These are phyloP conservation scores for Plemyria rubiginata DNA, from an alignment of 2,888 invertebrate species.

Conservation along the genomic window DNA sequence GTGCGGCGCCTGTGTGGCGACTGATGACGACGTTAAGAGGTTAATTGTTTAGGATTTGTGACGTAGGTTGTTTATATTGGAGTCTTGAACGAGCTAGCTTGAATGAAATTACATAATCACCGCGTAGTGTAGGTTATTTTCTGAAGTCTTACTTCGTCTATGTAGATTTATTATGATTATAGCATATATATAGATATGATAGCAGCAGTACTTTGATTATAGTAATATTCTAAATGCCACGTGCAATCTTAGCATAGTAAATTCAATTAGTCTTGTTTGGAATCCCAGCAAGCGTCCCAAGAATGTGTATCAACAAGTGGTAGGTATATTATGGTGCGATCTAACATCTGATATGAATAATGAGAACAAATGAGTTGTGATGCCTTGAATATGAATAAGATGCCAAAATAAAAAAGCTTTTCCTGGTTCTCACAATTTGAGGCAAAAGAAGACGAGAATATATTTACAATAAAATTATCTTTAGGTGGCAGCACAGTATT, in stretches of 20 bases:
- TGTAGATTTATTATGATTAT: background rate
- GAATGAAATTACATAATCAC: background rate
- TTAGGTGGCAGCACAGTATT: no score
- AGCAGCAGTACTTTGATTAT: background rate
- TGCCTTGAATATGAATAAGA: conserved; percentile 29
- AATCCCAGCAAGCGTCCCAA: conserved; percentile 7
- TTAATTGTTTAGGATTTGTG: conserved; percentile 41
- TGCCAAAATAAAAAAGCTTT: conserved; percentile 12
- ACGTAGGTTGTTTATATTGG: conserved; percentile 30
- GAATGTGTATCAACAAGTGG: conserved; percentile 32
- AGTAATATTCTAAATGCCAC: background rate
- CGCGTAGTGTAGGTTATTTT: background rate
- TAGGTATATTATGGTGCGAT: conserved; percentile 20
- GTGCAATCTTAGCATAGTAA: conserved; percentile 1
- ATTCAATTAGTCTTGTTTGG: conserved; percentile 7
- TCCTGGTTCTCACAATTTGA: conserved; percentile 4
- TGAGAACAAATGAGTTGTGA: conserved; percentile 28
- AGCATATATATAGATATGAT: background rate
- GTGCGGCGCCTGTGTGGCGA: conserved; percentile 61
- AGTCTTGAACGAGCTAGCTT: conserved; percentile 6
- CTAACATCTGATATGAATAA: conserved; percentile 29
- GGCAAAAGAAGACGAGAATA: background rate
- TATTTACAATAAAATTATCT: background rate
- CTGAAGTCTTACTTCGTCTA: background rate
- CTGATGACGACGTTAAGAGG: conserved; percentile 51